Evolutionary conservation across 1,140 invertebrate species (phyloP).

Genomic region (Drosophila lacteicornis): DNA sequence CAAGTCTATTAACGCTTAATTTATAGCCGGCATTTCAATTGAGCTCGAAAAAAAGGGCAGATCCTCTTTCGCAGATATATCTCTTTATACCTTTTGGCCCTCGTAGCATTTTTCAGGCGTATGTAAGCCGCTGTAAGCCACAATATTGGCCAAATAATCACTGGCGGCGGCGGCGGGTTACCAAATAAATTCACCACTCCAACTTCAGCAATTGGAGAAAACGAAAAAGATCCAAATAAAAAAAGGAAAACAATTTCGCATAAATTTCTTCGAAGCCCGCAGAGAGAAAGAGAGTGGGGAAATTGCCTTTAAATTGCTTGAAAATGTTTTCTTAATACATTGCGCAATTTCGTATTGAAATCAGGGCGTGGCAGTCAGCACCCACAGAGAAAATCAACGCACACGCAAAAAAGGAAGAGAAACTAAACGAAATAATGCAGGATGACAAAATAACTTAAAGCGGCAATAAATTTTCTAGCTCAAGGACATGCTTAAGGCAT

Average conservation of each 20-base stretch:
- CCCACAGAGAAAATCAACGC: slow-evolving; percentile 17
- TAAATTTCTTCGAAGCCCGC: slow-evolving; percentile 15
- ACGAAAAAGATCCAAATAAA: background rate
- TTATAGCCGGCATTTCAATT: slow-evolving; percentile 49
- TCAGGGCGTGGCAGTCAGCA: slow-evolving; percentile 38
- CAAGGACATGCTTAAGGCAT: slow-evolving; percentile 62
- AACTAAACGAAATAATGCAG: slow-evolving; percentile 65
- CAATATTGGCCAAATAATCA: slow-evolving; percentile 55
- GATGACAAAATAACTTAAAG: slow-evolving; percentile 70
- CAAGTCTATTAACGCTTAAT: slow-evolving; percentile 70
- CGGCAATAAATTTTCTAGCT: slow-evolving; percentile 61
- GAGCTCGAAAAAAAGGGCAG: background rate
- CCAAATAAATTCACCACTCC: slow-evolving; percentile 27
- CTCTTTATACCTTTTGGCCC: slow-evolving; percentile 23
- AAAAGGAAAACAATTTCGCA: slow-evolving; percentile 43
- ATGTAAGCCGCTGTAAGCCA: slow-evolving; percentile 49
- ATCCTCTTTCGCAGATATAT: slow-evolving; percentile 25
- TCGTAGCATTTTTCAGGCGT: slow-evolving; percentile 27
- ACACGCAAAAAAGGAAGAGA: slow-evolving; percentile 7
- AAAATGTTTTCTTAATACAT: slow-evolving; percentile 68
- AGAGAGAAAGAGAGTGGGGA: slow-evolving; percentile 1
- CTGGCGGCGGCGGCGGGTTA: slow-evolving; percentile 8
- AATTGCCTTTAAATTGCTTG: slow-evolving; percentile 63
- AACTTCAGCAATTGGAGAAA: slow-evolving; percentile 6
- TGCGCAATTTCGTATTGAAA: slow-evolving; percentile 59